These are phyloP conservation scores for Hyaena hyaena DNA, from an alignment of 2,113 vertebrate species.

Conservation along the genomic window DNA sequence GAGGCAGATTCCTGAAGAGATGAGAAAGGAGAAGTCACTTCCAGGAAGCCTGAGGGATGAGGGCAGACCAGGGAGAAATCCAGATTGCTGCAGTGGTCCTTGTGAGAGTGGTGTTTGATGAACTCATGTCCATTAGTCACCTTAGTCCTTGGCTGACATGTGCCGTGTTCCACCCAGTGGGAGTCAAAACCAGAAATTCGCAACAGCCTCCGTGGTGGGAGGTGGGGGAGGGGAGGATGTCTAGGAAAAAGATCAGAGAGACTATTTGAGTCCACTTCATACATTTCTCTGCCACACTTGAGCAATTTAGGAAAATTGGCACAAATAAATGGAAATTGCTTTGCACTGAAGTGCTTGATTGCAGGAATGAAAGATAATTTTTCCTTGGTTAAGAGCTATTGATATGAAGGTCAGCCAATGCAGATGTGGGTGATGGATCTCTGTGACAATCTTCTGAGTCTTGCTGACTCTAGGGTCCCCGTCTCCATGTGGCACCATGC, in stretches of 20 bases:
- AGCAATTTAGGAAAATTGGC: conserved; percentile 39
- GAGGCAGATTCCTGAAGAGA: background rate
- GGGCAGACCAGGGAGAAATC: no score
- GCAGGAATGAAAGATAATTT: background rate
- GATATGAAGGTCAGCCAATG: background rate
- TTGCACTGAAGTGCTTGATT: background rate
- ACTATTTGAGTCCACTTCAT: background rate
- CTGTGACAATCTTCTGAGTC: rapidly evolving
- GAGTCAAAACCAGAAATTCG: background rate
- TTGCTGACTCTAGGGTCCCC: rapidly evolving
- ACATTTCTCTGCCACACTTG: background rate
- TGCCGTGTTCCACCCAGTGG: background rate
- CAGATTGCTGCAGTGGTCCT: background rate
- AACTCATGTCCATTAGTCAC: rapidly evolving
- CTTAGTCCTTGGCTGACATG: background rate
- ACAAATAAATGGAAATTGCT: background rate
- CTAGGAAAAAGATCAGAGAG: background rate
- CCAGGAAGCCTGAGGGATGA: background rate
- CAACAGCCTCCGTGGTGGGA: rapidly evolving
- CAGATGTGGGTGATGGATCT: background rate
- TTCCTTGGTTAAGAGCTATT: conserved; percentile 8
- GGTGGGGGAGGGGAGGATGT: no score
- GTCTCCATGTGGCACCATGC: rapidly evolving
- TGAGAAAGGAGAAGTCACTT: background rate
- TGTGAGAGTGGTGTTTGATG: background rate